Percentiles rank a stretch among this genome's conserved stretches.
Conservation (phyloP, 1,140 invertebrate species). For the Anastatus disparis region DNA sequence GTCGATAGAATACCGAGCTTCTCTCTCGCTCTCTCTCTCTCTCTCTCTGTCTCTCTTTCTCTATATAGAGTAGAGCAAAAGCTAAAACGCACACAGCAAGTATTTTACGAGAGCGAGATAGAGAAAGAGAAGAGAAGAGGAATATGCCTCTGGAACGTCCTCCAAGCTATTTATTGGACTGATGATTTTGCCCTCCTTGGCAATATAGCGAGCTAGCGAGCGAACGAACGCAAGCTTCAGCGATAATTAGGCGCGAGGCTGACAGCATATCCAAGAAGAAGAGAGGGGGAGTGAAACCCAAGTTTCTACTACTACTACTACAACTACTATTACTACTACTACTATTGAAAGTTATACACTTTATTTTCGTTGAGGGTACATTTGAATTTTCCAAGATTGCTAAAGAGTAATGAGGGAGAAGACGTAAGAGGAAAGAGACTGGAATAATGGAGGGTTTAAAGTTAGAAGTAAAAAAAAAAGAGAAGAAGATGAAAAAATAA, state of each 20-base stretch:
- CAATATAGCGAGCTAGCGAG: constrained; percentile 5
- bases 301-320: neutral
- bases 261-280: no score
- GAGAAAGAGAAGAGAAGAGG: neutral
- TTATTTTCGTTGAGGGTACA: no score
- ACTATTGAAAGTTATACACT: no score
- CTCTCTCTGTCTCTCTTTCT: neutral
- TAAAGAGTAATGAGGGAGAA: no score
- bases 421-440: neutral
- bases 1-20: no score
- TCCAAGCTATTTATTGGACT: constrained; percentile 13
- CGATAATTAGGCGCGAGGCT: no score
- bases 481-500: no score
- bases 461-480: no score
- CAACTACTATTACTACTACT: no score
- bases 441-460: neutral
- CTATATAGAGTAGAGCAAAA: neutral
- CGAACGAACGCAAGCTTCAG: no score
- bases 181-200: constrained; percentile 14
- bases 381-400: no score
- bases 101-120: neutral
- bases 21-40: neutral
- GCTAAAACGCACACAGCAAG: neutral
- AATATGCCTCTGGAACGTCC: neutral
- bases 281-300: neutral